Evolutionary conservation across 1,140 invertebrate genomes (phyloP).

Genomic region (Vanessa atalanta): DNA sequence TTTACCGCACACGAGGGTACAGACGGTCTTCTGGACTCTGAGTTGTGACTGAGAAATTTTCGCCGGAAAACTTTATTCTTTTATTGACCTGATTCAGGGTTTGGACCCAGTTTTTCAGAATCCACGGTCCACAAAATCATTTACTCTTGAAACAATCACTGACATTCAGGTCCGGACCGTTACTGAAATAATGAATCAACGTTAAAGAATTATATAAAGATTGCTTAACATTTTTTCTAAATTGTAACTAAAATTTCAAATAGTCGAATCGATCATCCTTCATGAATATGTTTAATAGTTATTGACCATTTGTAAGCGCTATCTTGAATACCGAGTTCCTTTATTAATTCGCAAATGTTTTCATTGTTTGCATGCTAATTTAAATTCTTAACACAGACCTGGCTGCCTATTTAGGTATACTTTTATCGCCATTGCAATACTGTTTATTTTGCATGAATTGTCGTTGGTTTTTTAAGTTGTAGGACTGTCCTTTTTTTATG

Average conservation of each 20-base stretch:
- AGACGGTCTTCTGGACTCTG: too few species aligned
- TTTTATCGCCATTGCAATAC: constrained; percentile 53
- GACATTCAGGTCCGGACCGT: too few species aligned
- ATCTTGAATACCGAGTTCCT: constrained; percentile 31
- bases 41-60: too few species aligned
- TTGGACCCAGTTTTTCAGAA: too few species aligned
- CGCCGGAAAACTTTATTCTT: too few species aligned
- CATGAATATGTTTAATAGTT: constrained; percentile 29
- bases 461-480: constrained; percentile 5
- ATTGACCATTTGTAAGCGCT: constrained; percentile 23
- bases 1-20: too few species aligned
- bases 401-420: constrained; percentile 52
- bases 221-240: too few species aligned
- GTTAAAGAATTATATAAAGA: too few species aligned
- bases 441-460: constrained; percentile 30
- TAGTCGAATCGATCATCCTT: constrained; percentile 6
- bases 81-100: too few species aligned
- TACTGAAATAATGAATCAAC: too few species aligned
- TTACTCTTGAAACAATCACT: too few species aligned
- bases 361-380: constrained; percentile 50
- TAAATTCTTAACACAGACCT: constrained; percentile 45
- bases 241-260: background rate
- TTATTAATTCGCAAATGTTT: constrained; percentile 50
- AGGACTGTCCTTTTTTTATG: constrained; percentile 2
- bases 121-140: too few species aligned